phyloP scores from a whole-genome alignment of 2,888 invertebrate genomes.

The Drosophila formosana region DNA sequence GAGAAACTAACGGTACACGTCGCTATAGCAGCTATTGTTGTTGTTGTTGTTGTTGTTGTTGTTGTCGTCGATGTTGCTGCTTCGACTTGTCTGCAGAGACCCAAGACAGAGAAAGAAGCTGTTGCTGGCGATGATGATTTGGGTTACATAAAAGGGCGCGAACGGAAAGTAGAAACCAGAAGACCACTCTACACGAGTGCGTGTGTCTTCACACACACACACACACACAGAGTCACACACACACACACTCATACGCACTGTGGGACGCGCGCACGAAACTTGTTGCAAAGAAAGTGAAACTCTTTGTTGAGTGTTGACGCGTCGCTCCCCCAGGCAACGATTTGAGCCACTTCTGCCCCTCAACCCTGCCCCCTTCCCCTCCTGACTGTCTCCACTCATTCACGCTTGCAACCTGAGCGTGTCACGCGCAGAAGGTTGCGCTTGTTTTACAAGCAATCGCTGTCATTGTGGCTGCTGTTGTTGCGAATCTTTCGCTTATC shows the following conservation, averaged over 20 bases:
- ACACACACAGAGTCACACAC: conserved; percentile 13
- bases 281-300: conserved; percentile 83
- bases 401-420: conserved; percentile 63
- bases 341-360: conserved; percentile 42
- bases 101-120: conserved; percentile 21
- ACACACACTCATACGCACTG: conserved; percentile 24
- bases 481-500: conserved; percentile 32
- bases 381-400: not conserved
- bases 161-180: conserved; percentile 76
- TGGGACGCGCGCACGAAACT: conserved; percentile 55
- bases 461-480: conserved; percentile 18
- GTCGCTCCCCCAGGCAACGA: conserved; percentile 53
- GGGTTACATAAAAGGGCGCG: conserved; percentile 82
- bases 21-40: conserved; percentile 23
- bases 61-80: conserved; percentile 35
- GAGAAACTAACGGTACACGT: conserved; percentile 83
- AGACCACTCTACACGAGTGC: conserved; percentile 40
- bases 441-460: conserved; percentile 65
- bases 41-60: conserved; percentile 17
- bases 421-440: conserved; percentile 78
- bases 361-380: not conserved
- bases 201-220: conserved; percentile 16
- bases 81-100: conserved; percentile 43
- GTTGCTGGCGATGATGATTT: conserved; percentile 58
- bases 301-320: conserved; percentile 47